Evolutionary conservation across 1,140 invertebrate genomes (phyloP).

Genomic region (Vanessa tameamea): DNA sequence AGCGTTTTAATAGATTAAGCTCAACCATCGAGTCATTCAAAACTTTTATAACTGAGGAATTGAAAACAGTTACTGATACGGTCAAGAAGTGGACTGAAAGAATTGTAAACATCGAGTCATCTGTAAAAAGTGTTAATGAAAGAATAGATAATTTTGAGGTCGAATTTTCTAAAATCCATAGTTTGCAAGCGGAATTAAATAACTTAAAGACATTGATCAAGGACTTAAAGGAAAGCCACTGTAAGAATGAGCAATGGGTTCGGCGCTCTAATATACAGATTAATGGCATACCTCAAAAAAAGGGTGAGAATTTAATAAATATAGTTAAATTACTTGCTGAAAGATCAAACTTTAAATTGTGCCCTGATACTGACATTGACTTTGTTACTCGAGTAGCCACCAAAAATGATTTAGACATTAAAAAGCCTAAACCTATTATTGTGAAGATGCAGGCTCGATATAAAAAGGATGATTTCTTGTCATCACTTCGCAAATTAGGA

Average conservation of each 20-base stretch:
- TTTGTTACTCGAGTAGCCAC: slow-evolving; percentile 7
- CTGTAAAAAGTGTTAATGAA: slow-evolving; percentile 15
- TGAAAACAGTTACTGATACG: too few relatives aligned
- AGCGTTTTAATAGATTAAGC: too few relatives aligned
- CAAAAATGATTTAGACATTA: not conserved
- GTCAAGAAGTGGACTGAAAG: too few relatives aligned
- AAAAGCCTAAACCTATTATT: slow-evolving; percentile 4
- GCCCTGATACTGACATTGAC: slow-evolving; percentile 10
- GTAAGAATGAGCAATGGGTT: slow-evolving; percentile 16
- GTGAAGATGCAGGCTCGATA: slow-evolving; percentile 1
- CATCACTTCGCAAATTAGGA: slow-evolving; percentile 14
- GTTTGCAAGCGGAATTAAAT: slow-evolving; percentile 19
- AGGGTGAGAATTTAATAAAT: slow-evolving; percentile 16
- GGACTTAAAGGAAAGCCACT: not conserved
- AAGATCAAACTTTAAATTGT: slow-evolving; percentile 8
- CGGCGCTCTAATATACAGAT: not conserved
- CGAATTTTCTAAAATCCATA: slow-evolving; percentile 19
- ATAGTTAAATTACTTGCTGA: slow-evolving; percentile 15
- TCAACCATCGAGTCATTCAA: too few relatives aligned
- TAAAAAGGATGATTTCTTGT: slow-evolving; percentile 14
- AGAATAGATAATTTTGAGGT: slow-evolving; percentile 11
- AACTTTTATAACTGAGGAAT: too few relatives aligned
- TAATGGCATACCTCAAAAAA: not conserved
- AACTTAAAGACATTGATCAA: not conserved
- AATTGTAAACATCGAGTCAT: slow-evolving; percentile 15